Evolutionary conservation across 2,888 invertebrate genomes (phyloP), one percentile per base, ranked within the genome.

Genomic region (Campopleginae sp.): DNA sequence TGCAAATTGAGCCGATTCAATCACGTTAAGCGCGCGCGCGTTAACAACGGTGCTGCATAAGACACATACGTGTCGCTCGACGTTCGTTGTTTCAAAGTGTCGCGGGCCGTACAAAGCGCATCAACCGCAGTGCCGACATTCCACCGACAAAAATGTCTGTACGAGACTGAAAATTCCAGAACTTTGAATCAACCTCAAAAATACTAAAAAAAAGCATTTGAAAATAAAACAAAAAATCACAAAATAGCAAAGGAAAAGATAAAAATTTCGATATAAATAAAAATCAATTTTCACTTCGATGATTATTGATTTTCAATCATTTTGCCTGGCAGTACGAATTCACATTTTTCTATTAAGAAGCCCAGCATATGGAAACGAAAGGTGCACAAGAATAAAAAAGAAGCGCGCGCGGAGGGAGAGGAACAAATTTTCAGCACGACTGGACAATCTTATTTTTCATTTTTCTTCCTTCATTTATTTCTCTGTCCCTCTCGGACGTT

Each of bases 1-100:
- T 85, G 85, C 82, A 85, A 85, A 85, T 85, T 85, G 82, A 82
- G 82, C 71, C 68, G 82, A 85, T 85, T 82, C 80, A 82, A 82
- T 85, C 80, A 76, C 75, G 58, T 12, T 46, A 54, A 42, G 61
- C 72, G 80, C 14, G n/a, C 63, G 61, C 72, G 80, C 14, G n/a
- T 71, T 79, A 80, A 82, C 82, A n/a, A n/a, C n/a, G n/a, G n/a
- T n/a, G 72, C 75, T 82, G 68, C 63, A 58, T 23, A 17, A n/a
- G 23, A 46, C 44, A 48, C n/a, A n/a, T 75, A 51, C 44, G 44
- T 70, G 27, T 46, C 27, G 38, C n/a, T n/a, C n/a, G n/a, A n/a
- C 33, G 33, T 33, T 33, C 33, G 33, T 33, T 33, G 33, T 33
- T 2, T 65, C 75, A 46, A 68, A 51, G 84, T 75, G 44, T 72